Conservation (phyloP, 1,140 invertebrate species). For the Caerostris darwini region DNA sequence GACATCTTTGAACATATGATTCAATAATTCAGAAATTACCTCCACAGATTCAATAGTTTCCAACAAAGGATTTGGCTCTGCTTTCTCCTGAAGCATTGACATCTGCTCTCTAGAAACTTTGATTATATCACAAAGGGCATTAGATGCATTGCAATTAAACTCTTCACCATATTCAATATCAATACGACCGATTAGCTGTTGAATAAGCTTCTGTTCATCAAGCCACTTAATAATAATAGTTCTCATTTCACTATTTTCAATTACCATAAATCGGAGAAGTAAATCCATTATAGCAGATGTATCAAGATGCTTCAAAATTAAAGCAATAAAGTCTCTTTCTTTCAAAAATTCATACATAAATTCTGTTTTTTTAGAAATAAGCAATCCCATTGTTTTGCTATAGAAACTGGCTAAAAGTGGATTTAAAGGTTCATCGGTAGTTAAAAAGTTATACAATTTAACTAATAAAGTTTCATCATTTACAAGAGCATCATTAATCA, state of each 20-base stretch:
- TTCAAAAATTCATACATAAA: conserved; percentile 90
- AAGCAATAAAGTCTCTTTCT: conserved; percentile 91
- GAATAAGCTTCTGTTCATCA: conserved; percentile 91
- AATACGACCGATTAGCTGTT: conserved; percentile 90
- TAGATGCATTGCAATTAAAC: conserved; percentile 90
- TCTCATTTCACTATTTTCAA: conserved; percentile 90
- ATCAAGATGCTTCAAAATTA: conserved; percentile 93
- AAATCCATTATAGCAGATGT: conserved; percentile 98
- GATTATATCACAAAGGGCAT: conserved; percentile 91
- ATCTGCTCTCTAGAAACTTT: conserved; percentile 86
- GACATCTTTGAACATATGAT: conserved; percentile 87
- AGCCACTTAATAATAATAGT: conserved; percentile 95
- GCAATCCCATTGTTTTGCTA: conserved; percentile 94
- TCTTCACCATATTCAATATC: conserved; percentile 86
- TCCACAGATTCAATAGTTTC: conserved; percentile 87
- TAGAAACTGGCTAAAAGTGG: conserved; percentile 97
- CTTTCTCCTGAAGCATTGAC: conserved; percentile 84
- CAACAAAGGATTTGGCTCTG: conserved; percentile 86
- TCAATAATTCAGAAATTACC: conserved; percentile 86
- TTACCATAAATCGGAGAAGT: conserved; percentile 92
- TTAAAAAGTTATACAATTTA: conserved; percentile 92
- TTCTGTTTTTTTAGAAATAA: conserved; percentile 90
- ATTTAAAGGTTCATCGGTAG: conserved; percentile 93
- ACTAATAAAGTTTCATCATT: conserved; percentile 89
- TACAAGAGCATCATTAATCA: conserved; percentile 92